phyloP scores from a whole-genome alignment of 2,888 invertebrate species.

The Synergus gifuensis region DNA sequence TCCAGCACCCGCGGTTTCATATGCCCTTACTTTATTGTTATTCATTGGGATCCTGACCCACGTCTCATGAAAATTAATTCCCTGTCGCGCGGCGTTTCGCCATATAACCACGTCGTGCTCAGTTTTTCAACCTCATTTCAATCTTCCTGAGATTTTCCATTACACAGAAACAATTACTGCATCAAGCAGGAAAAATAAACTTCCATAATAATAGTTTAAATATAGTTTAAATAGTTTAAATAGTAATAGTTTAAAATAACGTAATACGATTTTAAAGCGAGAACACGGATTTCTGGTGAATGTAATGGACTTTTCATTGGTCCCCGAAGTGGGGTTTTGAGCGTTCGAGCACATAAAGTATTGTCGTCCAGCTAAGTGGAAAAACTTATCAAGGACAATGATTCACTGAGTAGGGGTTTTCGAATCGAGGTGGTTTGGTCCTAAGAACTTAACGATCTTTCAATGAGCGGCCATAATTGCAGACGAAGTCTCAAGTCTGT shows the following conservation, averaged over 20 bases:
- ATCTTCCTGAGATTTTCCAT: slow-evolving; percentile 3
- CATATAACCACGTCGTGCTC: slow-evolving; percentile 11
- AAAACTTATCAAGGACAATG: slow-evolving; percentile 52
- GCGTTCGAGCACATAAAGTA: slow-evolving; percentile 22
- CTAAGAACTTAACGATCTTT: slow-evolving; percentile 48
- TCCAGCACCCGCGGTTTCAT: slow-evolving; percentile 45
- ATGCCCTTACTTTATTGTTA: slow-evolving; percentile 60
- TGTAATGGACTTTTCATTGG: not conserved
- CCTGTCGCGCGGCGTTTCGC: slow-evolving; percentile 47
- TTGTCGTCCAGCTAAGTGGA: slow-evolving; percentile 33
- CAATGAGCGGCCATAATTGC: slow-evolving; percentile 43
- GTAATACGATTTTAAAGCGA: not conserved
- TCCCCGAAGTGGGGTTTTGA: slow-evolving; percentile 35
- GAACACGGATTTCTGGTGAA: not conserved
- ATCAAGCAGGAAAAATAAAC: not conserved
- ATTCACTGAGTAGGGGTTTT: slow-evolving; percentile 44
- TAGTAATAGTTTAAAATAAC: not conserved
- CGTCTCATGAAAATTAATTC: slow-evolving; percentile 65
- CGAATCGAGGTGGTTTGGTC: slow-evolving; percentile 38
- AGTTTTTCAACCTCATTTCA: slow-evolving; percentile 28
- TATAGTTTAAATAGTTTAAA: too few relatives aligned
- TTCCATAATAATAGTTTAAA: too few relatives aligned
- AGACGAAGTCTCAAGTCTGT: slow-evolving; percentile 16
- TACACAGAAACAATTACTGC: not conserved
- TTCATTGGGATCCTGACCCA: slow-evolving; percentile 63